Percentiles rank a stretch among this genome's conserved stretches.
Evolutionary conservation across 1,140 invertebrate genomes (phyloP).

Genomic region (Macrostomum lignano): DNA sequence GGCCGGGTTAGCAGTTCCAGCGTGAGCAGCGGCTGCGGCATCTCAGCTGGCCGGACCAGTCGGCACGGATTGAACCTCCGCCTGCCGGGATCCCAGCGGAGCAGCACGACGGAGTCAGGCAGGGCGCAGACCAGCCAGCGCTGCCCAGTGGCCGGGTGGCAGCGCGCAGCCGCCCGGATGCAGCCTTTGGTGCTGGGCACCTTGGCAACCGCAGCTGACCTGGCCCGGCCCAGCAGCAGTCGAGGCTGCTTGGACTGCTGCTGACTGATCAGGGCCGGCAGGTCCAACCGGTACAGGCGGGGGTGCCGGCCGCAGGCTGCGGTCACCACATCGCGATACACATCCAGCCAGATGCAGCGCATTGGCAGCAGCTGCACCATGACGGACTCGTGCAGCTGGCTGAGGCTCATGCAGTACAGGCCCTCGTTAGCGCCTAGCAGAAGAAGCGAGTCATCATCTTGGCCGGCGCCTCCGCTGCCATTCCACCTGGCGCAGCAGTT

Average conservation of each 20-base stretch:
- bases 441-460: too few relatives aligned
- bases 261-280: conserved; percentile 49
- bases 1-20: too few relatives aligned
- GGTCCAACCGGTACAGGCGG: conserved; percentile 71
- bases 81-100: conserved; percentile 99
- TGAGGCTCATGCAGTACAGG: conserved; percentile 83
- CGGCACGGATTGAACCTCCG: too few relatives aligned
- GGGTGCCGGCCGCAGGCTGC: conserved; percentile 78
- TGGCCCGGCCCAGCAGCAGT: neutral
- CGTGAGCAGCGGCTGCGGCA: too few relatives aligned
- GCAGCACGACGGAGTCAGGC: conserved; percentile 63
- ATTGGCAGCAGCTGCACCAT: conserved; percentile 67
- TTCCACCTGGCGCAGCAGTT: conserved; percentile 79
- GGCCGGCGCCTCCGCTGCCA: too few relatives aligned
- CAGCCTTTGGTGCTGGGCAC: conserved; percentile 85
- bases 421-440: conserved; percentile 84
- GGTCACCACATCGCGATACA: conserved; percentile 89
- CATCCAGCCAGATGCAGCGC: conserved; percentile 79
- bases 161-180: conserved; percentile 60
- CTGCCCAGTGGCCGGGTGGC: conserved; percentile 89
- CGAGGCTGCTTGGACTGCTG: conserved; percentile 32
- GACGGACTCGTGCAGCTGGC: conserved; percentile 83
- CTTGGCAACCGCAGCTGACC: conserved; percentile 33
- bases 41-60: too few relatives aligned
- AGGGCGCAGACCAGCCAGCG: conserved; percentile 82